Percentiles rank a stretch among this genome's conserved stretches.
Evolutionary conservation across 2,888 invertebrate genomes (phyloP).

Genomic region (Miltochrista miniata): DNA sequence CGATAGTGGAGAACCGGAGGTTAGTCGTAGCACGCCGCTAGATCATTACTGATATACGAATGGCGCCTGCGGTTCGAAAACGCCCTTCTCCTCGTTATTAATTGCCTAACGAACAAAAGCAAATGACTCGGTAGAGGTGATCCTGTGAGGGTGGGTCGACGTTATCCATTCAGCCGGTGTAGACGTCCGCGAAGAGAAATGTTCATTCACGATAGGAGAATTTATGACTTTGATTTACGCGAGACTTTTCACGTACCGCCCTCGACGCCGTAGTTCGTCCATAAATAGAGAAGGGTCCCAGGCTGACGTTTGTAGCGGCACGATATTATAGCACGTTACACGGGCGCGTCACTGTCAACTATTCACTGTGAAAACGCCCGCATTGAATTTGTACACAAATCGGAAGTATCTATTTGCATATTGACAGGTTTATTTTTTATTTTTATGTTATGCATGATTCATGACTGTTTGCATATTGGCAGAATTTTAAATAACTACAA

Average conservation of each 20-base stretch:
- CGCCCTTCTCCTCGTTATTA: slow-evolving; percentile 80
- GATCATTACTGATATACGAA: slow-evolving; percentile 79
- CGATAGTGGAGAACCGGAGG: slow-evolving; percentile 62
- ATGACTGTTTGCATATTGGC: too few species aligned
- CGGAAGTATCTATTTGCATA: slow-evolving; percentile 67
- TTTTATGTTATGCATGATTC: slow-evolving; percentile 26
- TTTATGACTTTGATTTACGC: slow-evolving; percentile 82
- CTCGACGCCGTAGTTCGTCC: slow-evolving; percentile 57
- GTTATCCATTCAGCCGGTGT: slow-evolving; percentile 80
- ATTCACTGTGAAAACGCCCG: slow-evolving; percentile 59
- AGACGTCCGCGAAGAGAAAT: slow-evolving; percentile 82
- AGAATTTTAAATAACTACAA: too few species aligned
- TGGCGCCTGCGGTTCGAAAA: slow-evolving; percentile 73
- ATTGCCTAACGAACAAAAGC: slow-evolving; percentile 82
- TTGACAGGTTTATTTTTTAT: slow-evolving; percentile 46
- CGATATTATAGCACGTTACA: slow-evolving; percentile 72
- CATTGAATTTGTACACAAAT: slow-evolving; percentile 64
- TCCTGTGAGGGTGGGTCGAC: slow-evolving; percentile 77
- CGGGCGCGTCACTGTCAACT: slow-evolving; percentile 60
- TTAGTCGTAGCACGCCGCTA: slow-evolving; percentile 57
- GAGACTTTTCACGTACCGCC: slow-evolving; percentile 74
- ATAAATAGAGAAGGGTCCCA: slow-evolving; percentile 75
- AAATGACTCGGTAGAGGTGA: slow-evolving; percentile 82
- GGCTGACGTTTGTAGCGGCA: slow-evolving; percentile 64
- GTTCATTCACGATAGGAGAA: slow-evolving; percentile 82